A percentile compares a stretch with the other conserved stretches of the same genome.
These are phyloP conservation scores for Oligia strigilis DNA, from an alignment of 2,888 invertebrate genomes.

Conservation along the genomic window DNA sequence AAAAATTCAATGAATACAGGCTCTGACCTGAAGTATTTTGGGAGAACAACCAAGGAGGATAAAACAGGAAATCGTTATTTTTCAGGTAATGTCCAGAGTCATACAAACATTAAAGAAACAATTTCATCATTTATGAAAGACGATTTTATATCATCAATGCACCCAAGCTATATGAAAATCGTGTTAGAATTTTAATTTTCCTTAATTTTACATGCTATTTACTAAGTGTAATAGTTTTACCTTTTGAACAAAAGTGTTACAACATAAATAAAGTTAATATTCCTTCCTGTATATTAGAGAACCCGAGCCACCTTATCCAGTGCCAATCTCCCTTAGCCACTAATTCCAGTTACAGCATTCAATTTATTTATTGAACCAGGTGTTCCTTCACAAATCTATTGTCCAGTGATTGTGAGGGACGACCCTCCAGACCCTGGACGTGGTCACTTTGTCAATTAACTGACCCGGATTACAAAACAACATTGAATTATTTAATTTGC, in stretches of 20 bases:
- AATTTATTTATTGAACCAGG: conserved; percentile 61
- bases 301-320: not conserved
- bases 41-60: not conserved
- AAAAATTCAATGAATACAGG: no score
- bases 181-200: no score
- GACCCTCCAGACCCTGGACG: conserved; percentile 43
- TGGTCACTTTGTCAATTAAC: conserved; percentile 65
- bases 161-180: not conserved
- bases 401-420: conserved; percentile 53
- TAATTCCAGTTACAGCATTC: conserved; percentile 36
- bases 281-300: not conserved
- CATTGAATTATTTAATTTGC: conserved; percentile 60
- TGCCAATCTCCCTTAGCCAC: conserved; percentile 25
- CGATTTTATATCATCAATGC: not conserved
- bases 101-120: not conserved
- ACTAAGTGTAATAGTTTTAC: not conserved
- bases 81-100: not conserved
- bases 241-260: not conserved
- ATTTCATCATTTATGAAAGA: not conserved
- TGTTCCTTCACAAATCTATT: conserved; percentile 52
- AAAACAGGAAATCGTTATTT: not conserved
- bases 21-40: not conserved
- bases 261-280: not conserved
- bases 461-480: conserved; percentile 45
- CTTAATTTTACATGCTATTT: not conserved